Conservation (phyloP, 2,797 vertebrate species). For the Alfaro cultratus region DNA sequence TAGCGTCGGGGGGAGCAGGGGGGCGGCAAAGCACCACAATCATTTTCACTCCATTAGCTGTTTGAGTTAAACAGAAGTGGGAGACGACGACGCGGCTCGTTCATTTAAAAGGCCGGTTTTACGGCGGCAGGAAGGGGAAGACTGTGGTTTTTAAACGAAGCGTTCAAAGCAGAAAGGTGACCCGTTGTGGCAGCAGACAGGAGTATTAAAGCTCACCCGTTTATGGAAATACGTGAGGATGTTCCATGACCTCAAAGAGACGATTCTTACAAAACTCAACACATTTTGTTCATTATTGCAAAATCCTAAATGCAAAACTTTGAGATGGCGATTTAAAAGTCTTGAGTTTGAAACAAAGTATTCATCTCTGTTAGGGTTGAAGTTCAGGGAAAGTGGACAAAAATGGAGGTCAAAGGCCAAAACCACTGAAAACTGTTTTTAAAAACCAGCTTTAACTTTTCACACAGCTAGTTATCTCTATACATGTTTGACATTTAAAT, state of each 20-base stretch:
- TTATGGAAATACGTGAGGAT: not conserved
- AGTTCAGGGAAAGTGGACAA: not conserved
- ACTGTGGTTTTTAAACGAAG: constrained; percentile 4
- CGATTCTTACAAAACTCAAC: not conserved
- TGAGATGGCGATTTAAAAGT: not conserved
- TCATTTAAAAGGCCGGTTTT: constrained; percentile 16
- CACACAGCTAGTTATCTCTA: not conserved
- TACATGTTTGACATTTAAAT: not conserved
- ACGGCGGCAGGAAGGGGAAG: constrained; percentile 8
- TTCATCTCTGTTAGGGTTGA: not conserved
- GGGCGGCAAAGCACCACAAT: constrained; percentile 26
- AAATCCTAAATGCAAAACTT: not conserved
- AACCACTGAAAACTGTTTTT: not conserved
- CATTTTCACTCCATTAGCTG: constrained; percentile 61
- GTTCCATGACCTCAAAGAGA: not conserved
- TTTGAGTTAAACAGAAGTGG: constrained; percentile 37
- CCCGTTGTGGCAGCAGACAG: not conserved
- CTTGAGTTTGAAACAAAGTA: not conserved
- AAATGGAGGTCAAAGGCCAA: not conserved
- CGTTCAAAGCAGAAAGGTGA: constrained; percentile 3
- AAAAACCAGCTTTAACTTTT: not conserved
- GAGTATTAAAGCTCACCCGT: not conserved
- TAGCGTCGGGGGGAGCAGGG: not conserved
- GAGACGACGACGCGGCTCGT: constrained; percentile 19
- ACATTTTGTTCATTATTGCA: not conserved